Conservation (phyloP, 1,140 invertebrate genomes). For the Aphelenchoides besseyi region DNA sequence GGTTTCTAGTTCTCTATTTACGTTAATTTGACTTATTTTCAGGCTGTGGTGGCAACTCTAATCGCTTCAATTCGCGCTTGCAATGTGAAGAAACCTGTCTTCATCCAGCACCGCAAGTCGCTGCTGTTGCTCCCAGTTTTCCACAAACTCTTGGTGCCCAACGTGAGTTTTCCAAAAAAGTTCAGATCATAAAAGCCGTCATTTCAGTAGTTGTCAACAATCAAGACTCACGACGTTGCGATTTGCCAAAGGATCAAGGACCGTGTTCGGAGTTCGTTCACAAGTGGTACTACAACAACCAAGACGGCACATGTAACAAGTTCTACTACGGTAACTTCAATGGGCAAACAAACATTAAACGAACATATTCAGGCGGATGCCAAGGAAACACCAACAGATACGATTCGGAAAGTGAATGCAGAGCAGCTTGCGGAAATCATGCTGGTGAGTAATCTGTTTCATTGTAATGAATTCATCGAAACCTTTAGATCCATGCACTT, state of each 20-base stretch:
- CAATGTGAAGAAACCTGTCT: background rate
- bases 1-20: slow-evolving; percentile 56
- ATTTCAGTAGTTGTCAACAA: background rate
- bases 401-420: slow-evolving; percentile 73
- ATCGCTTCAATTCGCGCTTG: background rate
- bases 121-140: too few species aligned
- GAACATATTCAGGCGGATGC: slow-evolving; percentile 66
- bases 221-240: slow-evolving; percentile 37
- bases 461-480: slow-evolving; percentile 34
- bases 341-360: slow-evolving; percentile 71
- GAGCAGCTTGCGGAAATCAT: slow-evolving; percentile 70
- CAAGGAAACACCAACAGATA: slow-evolving; percentile 67
- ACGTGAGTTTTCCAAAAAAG: too few species aligned
- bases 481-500: slow-evolving; percentile 71
- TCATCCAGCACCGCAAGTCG: background rate
- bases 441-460: slow-evolving; percentile 48
- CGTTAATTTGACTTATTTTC: background rate
- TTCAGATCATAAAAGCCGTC: too few species aligned
- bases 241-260: slow-evolving; percentile 73
- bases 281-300: slow-evolving; percentile 77
- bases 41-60: slow-evolving; percentile 10
- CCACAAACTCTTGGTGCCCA: background rate
- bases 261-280: slow-evolving; percentile 78
- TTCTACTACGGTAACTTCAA: slow-evolving; percentile 93
- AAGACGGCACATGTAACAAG: slow-evolving; percentile 78